These are phyloP conservation scores for Brachirus orientalis DNA, from an alignment of 2,113 vertebrate species.

Conservation along the genomic window DNA sequence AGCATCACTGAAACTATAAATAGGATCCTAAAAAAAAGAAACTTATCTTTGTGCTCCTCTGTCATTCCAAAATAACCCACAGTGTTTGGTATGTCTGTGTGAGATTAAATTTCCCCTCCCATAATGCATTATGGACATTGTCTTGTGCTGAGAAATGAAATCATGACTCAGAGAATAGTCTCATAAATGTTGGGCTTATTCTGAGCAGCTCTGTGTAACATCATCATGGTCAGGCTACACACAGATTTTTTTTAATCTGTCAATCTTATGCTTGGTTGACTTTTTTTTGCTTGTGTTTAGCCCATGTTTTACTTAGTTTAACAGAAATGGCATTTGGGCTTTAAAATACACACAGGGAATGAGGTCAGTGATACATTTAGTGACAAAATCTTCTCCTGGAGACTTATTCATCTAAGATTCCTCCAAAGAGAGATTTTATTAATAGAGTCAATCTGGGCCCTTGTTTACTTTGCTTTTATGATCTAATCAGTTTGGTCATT, in stretches of 20 bases:
- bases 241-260: no score
- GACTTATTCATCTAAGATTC: conserved; percentile 13
- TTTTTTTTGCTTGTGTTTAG: no score
- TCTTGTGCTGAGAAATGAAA: conserved; percentile 42
- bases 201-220: conserved; percentile 15
- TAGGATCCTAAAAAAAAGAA: not conserved
- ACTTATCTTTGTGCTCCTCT: conserved; percentile 48
- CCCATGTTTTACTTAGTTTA: not conserved
- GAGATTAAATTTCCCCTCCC: conserved; percentile 37
- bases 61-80: conserved; percentile 28
- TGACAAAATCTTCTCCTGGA: not conserved
- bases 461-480: conserved; percentile 8
- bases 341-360: not conserved
- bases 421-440: conserved; percentile 14
- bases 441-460: no score
- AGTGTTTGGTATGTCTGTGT: conserved; percentile 43
- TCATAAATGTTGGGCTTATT: conserved; percentile 16
- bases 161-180: conserved; percentile 22
- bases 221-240: not conserved
- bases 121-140: conserved; percentile 24
- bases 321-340: not conserved
- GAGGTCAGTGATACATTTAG: not conserved
- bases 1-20: conserved; percentile 40
- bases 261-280: no score
- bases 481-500: conserved; percentile 25